Conservation (phyloP, 2,888 invertebrate species). For the Synanthedon formicaeformis region DNA sequence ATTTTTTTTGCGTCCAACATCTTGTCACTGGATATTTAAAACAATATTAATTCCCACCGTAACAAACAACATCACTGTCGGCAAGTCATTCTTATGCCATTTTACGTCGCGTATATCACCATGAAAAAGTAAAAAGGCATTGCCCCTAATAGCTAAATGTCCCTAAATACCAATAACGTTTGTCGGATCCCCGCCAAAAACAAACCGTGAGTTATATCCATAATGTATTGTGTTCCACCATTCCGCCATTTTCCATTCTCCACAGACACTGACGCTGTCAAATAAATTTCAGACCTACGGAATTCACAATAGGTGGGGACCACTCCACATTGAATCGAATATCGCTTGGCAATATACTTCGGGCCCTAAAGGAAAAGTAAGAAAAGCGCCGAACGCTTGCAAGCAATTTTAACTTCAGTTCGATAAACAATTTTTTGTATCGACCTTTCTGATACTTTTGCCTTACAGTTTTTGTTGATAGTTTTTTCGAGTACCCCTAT, state of each 20-base stretch:
- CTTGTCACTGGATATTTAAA: constrained; percentile 26
- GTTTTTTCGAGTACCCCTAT: constrained; percentile 58
- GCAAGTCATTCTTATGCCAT: constrained; percentile 40
- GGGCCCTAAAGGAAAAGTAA: constrained; percentile 29
- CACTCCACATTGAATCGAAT: constrained; percentile 39
- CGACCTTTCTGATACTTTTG: constrained; percentile 53
- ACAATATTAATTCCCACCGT: constrained; percentile 56
- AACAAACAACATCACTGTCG: constrained; percentile 46
- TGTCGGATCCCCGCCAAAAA: constrained; percentile 68
- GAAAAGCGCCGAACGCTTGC: constrained; percentile 17
- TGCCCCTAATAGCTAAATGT: constrained; percentile 56
- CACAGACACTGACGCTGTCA: constrained; percentile 65
- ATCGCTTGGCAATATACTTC: constrained; percentile 41
- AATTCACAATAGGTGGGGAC: constrained; percentile 66
- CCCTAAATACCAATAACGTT: constrained; percentile 68
- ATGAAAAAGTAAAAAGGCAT: constrained; percentile 39
- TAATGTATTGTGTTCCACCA: constrained; percentile 61
- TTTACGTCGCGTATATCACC: constrained; percentile 49
- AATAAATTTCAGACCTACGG: constrained; percentile 67
- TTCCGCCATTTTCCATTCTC: constrained; percentile 71
- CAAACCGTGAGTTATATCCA: constrained; percentile 69
- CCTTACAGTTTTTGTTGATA: constrained; percentile 59
- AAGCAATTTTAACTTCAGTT: constrained; percentile 45
- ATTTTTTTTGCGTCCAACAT: no score
- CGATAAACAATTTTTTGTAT: constrained; percentile 41